phyloP scores from a whole-genome alignment of 2,888 invertebrate genomes.

The Boloria selene region DNA sequence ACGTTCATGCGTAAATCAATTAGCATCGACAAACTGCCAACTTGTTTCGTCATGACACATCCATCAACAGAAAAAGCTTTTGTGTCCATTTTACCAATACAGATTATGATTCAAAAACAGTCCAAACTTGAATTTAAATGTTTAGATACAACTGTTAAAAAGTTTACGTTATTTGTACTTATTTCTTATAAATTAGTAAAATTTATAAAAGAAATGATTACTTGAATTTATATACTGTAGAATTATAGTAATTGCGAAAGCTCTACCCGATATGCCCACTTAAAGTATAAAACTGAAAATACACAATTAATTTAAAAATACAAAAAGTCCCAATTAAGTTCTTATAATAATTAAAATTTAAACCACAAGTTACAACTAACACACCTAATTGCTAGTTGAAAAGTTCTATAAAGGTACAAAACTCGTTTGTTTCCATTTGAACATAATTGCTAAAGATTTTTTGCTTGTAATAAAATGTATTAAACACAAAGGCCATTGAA shows the following conservation, averaged over 20 bases:
- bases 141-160: too few relatives aligned
- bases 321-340: too few relatives aligned
- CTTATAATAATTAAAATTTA: constrained; percentile 21
- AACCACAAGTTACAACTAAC: constrained; percentile 24
- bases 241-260: too few relatives aligned
- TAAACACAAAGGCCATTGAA: constrained; percentile 32
- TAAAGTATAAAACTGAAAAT: too few relatives aligned
- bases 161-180: too few relatives aligned
- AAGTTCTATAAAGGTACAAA: constrained; percentile 10
- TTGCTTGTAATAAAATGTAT: constrained; percentile 38
- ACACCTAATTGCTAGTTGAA: not conserved
- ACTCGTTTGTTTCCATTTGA: constrained; percentile 7
- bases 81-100: constrained; percentile 3
- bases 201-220: too few relatives aligned
- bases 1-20: constrained; percentile 55
- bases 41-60: constrained; percentile 45
- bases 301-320: too few relatives aligned
- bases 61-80: constrained; percentile 27
- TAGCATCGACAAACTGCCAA: constrained; percentile 55
- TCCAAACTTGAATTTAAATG: too few relatives aligned
- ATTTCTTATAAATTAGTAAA: too few relatives aligned
- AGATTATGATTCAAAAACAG: too few relatives aligned
- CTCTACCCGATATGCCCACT: too few relatives aligned
- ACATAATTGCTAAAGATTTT: constrained; percentile 43
- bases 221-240: too few relatives aligned